Evolutionary conservation across 2,888 invertebrate genomes (phyloP), one percentile per base, ranked within the genome.

Genomic region (Lamellibrachia columna): DNA sequence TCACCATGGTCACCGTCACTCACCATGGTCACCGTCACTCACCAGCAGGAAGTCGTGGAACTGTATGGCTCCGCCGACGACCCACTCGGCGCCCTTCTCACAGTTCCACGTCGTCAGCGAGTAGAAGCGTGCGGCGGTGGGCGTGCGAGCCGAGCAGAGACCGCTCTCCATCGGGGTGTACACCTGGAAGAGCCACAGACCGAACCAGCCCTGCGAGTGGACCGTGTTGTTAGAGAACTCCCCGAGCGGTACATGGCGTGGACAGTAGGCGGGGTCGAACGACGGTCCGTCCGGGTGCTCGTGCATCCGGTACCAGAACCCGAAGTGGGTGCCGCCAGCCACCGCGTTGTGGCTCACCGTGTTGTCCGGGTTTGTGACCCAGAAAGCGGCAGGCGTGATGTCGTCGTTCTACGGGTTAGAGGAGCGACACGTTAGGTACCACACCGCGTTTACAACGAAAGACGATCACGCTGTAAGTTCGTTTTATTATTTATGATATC

Each of bases 271-370:
- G 2, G 92, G 90, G 58, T 93, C 93, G 90, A 92, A 94, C 22
- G 94, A 94, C 3, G 95, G 94, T 8, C 95, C 95, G 90, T 95
- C 94, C 1, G 95, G 94, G 60, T 94, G 93, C 22, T 92, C 90
- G 28, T 94, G 94, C 94, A 95, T 94, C n/a, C 94, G 75, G 93
- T 93, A 94, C 95, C 95, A 95, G 92, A 95, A 94, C 7, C 94
- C 95, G 92, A 95, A 95, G 92, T 95, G 95, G 9, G 94, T 95
- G 22, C 95, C 95, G 15, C 95, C 95, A 22, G 94, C 95, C 2
- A 93, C 95, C 53, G 28, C 90, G 92, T 95, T 95, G 92, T 94
- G 93, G 9, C 90, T 53, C 52, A 94, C 91, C 6, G 93, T 94
- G 92, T 95, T 95, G 93, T 95, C 94, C 2, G 95, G 93, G 91